A percentile compares a stretch with the other conserved stretches of the same genome.
phyloP scores from a whole-genome alignment of 2,888 invertebrate species.

The Drosophila putrida region DNA sequence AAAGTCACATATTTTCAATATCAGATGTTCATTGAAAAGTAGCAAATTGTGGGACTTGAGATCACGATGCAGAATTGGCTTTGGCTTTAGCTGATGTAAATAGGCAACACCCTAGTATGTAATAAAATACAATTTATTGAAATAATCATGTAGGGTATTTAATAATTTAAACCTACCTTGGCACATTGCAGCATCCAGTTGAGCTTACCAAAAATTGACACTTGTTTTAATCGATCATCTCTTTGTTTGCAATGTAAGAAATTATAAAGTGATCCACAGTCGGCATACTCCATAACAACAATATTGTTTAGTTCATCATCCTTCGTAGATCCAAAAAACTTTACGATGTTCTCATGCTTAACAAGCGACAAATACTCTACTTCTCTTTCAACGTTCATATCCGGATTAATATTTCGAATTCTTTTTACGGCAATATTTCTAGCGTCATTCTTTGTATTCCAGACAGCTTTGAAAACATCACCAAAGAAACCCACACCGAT shows the following conservation, averaged over 20 bases:
- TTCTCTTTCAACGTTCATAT: slow-evolving; percentile 4
- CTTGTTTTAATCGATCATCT: neutral
- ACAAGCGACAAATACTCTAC: neutral
- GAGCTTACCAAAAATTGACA: neutral
- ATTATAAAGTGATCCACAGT: slow-evolving; percentile 17
- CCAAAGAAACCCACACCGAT: neutral
- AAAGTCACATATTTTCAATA: slow-evolving; percentile 58
- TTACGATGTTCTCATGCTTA: slow-evolving; percentile 20
- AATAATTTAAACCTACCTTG: slow-evolving; percentile 2
- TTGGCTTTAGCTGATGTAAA: slow-evolving; percentile 30
- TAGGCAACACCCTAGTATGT: slow-evolving; percentile 36
- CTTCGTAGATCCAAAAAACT: neutral
- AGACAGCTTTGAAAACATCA: slow-evolving; percentile 1
- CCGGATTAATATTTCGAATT: neutral
- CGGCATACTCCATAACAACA: slow-evolving; percentile 28
- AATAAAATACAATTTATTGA: neutral
- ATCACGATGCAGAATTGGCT: slow-evolving; percentile 47
- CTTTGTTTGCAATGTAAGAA: neutral
- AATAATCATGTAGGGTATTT: neutral
- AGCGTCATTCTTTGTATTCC: neutral
- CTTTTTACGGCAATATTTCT: neutral
- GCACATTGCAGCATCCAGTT: slow-evolving; percentile 35
- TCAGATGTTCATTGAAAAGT: neutral
- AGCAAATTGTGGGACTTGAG: slow-evolving; percentile 45
- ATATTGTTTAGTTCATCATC: neutral